A percentile compares a stretch with the other conserved stretches of the same genome.
These are phyloP conservation scores for Nephrotoma appendiculata DNA, from an alignment of 2,888 invertebrate species.

Conservation along the genomic window DNA sequence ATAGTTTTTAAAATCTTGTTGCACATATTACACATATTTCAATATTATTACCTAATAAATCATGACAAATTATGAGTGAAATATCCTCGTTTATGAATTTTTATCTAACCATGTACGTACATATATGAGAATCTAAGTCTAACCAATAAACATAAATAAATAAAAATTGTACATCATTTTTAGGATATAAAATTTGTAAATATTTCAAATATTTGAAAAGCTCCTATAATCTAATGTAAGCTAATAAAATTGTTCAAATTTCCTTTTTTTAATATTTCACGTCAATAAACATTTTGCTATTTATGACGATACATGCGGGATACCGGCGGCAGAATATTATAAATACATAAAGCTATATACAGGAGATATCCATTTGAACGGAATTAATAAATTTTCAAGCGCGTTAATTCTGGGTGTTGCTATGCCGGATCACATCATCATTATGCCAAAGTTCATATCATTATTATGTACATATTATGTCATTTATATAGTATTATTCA, in stretches of 20 bases:
- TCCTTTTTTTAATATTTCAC: neutral
- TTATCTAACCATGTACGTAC: neutral
- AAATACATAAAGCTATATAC: too few species aligned
- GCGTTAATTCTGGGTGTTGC: too few species aligned
- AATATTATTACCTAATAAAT: neutral
- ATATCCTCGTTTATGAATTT: neutral
- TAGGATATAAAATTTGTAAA: neutral
- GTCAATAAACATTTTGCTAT: neutral
- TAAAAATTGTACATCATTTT: neutral
- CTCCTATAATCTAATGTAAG: neutral
- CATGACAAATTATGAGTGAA: neutral
- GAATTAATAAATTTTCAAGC: too few species aligned
- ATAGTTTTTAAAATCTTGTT: neutral
- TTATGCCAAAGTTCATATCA: too few species aligned
- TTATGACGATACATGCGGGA: too few species aligned
- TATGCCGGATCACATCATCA: too few species aligned
- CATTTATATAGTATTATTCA: too few species aligned
- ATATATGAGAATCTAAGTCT: neutral
- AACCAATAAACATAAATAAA: neutral
- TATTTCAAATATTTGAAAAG: neutral
- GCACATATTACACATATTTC: neutral
- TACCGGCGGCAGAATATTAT: too few species aligned
- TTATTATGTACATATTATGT: too few species aligned
- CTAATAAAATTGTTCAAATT: neutral
- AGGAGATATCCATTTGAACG: too few species aligned